These are phyloP conservation scores for Bettongia penicillata DNA, from an alignment of 2,113 vertebrate species.

Conservation along the genomic window DNA sequence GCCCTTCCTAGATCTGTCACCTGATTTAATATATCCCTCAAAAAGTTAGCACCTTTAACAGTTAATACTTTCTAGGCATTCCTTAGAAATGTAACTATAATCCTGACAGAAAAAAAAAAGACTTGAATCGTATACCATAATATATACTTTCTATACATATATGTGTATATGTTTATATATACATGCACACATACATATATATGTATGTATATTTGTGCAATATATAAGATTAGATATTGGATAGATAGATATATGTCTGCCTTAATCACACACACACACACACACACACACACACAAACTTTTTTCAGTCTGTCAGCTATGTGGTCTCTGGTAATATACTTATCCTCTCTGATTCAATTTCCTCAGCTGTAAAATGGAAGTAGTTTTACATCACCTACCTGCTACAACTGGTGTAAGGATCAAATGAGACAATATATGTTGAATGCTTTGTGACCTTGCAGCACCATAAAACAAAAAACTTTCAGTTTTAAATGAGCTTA, in stretches of 20 bases:
- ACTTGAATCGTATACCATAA: neutral
- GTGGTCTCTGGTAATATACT: neutral
- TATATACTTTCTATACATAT: neutral
- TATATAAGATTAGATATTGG: neutral
- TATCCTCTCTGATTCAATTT: neutral
- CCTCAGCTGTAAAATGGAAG: neutral
- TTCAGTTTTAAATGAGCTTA: neutral
- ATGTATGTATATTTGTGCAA: neutral
- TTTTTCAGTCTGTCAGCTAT: neutral
- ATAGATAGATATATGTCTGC: neutral
- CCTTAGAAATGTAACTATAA: neutral
- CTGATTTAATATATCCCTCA: neutral
- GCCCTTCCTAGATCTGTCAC: neutral
- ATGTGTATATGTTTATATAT: neutral
- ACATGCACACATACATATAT: neutral
- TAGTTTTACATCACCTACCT: neutral
- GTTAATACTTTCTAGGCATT: neutral
- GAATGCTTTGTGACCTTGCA: neutral
- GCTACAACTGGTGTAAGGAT: neutral
- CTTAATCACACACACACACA: rapidly evolving
- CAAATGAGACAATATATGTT: neutral
- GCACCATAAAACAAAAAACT: neutral
- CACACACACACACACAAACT: neutral
- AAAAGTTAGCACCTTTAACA: neutral
- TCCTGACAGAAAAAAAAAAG: neutral